These are phyloP conservation scores for Catharus minimus DNA, from an alignment of 2,113 vertebrate genomes.

Conservation along the genomic window DNA sequence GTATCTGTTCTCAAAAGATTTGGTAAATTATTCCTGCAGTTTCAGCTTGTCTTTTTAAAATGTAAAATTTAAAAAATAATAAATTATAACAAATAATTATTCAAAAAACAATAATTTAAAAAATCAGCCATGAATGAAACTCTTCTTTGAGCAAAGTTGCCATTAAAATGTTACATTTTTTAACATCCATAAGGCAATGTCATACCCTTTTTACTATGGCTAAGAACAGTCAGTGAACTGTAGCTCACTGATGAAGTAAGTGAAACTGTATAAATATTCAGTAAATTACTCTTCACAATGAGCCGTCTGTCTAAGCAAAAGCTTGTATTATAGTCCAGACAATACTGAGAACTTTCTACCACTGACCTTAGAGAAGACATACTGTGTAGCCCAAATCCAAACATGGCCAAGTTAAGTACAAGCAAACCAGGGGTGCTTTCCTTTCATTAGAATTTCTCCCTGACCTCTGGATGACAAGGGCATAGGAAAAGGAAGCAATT, in stretches of 20 bases:
- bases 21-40: not conserved
- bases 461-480: slow-evolving; percentile 55
- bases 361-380: not conserved
- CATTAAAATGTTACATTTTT: not conserved
- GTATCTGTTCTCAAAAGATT: not conserved
- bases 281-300: not conserved
- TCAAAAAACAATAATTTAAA: not conserved
- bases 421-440: slow-evolving; percentile 42
- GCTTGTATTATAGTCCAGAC: slow-evolving; percentile 26
- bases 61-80: not conserved
- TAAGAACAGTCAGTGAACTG: not conserved
- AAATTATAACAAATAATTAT: too few relatives aligned
- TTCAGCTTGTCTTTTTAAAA: not conserved
- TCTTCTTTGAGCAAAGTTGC: not conserved
- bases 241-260: not conserved
- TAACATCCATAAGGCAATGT: not conserved
- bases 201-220: not conserved
- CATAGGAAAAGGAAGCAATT: slow-evolving; percentile 68
- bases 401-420: not conserved
- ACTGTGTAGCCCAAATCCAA: slow-evolving; percentile 23
- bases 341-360: not conserved
- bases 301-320: not conserved
- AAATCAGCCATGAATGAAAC: not conserved
- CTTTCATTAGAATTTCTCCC: slow-evolving; percentile 51
- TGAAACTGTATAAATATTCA: slow-evolving; percentile 10